phyloP scores from a whole-genome alignment of 2,888 invertebrate species.

The Sinohyriopsis cumingii region DNA sequence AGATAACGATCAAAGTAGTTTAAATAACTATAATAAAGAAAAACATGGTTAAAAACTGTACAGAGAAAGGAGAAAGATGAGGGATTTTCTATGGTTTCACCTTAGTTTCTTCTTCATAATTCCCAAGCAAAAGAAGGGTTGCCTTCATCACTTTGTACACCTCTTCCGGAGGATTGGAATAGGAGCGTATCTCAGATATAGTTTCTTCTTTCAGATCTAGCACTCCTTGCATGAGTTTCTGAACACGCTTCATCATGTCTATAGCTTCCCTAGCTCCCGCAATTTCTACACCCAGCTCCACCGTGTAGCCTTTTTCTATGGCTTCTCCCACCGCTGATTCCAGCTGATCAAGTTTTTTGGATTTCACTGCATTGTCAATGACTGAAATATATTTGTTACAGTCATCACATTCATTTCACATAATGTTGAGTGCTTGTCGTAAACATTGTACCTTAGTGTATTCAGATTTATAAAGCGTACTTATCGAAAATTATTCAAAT shows the following conservation, averaged over 20 bases:
- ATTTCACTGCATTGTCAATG: constrained; percentile 27
- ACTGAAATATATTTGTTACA: constrained; percentile 9
- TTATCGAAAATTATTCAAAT: too few species aligned
- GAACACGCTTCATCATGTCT: constrained; percentile 28
- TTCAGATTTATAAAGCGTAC: too few species aligned
- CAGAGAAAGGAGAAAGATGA: too few species aligned
- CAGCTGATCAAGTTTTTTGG: constrained; percentile 27
- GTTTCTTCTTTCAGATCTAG: constrained; percentile 55
- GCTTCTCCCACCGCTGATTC: constrained; percentile 27
- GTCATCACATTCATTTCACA: too few species aligned
- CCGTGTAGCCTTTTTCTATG: constrained; percentile 26
- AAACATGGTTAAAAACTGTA: too few species aligned
- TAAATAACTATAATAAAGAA: too few species aligned
- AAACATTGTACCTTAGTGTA: too few species aligned
- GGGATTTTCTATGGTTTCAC: constrained; percentile 16
- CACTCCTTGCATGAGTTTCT: constrained; percentile 33
- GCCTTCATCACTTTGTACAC: constrained; percentile 62
- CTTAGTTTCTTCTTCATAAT: constrained; percentile 60
- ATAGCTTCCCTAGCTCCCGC: constrained; percentile 28
- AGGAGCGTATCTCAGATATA: constrained; percentile 61
- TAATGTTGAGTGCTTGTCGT: too few species aligned
- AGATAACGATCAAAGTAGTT: too few species aligned
- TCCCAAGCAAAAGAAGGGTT: constrained; percentile 59
- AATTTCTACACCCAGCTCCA: constrained; percentile 26
- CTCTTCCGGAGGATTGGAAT: constrained; percentile 50